Conservation (phyloP, 2,797 vertebrate genomes). For the Ibycter americanus region DNA sequence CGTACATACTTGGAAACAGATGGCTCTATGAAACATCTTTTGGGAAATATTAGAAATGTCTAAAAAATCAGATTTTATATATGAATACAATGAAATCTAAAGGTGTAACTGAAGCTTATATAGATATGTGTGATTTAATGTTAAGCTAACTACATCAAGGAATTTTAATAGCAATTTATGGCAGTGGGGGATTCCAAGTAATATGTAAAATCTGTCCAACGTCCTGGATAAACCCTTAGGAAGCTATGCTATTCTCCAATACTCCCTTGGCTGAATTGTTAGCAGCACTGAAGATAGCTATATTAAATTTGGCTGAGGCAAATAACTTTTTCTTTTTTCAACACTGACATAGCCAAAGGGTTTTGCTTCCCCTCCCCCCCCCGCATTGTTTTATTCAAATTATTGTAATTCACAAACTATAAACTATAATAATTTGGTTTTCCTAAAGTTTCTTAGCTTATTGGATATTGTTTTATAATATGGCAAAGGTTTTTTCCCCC, state of each 20-base stretch:
- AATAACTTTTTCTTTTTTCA: background rate
- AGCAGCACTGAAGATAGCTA: background rate
- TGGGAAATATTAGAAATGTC: background rate
- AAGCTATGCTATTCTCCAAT: background rate
- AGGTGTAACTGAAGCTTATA: background rate
- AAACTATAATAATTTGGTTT: accelerated
- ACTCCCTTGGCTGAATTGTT: background rate
- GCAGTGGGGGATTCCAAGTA: background rate
- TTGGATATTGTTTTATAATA: background rate
- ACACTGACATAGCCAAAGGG: background rate
- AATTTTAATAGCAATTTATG: background rate
- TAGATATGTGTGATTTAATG: background rate
- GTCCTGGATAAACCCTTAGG: background rate
- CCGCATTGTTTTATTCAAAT: background rate
- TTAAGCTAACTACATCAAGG: background rate
- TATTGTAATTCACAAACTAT: background rate
- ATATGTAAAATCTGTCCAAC: background rate
- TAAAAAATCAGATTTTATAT: background rate
- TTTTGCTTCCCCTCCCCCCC: no score
- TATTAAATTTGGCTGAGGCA: background rate
- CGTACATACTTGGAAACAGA: background rate
- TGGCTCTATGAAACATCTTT: background rate
- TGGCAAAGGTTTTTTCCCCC: accelerated
- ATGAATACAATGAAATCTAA: background rate
- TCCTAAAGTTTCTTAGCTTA: background rate